A percentile compares a stretch with the other conserved stretches of the same genome.
phyloP scores from a whole-genome alignment of 64 coral and sea anemone genomes.

The Actinia equina region DNA sequence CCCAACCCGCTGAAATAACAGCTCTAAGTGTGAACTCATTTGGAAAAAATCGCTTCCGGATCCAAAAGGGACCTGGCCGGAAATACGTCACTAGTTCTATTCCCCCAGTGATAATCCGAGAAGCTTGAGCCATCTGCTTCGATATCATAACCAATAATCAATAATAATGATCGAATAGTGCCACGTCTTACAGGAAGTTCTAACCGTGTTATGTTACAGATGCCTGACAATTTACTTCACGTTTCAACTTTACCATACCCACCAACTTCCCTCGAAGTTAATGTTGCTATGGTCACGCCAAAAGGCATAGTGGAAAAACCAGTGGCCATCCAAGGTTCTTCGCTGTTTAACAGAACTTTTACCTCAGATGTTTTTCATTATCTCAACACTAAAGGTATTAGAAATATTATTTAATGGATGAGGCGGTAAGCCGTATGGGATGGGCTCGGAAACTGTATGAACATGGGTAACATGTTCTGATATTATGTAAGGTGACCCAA shows the following conservation, averaged over 20 bases:
- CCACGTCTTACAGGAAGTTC: too few species aligned
- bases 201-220: background rate
- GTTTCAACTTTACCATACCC: background rate
- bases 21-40: too few species aligned
- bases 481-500: too few species aligned
- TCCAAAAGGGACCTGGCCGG: too few species aligned
- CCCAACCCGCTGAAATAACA: too few species aligned
- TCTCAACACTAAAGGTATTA: background rate
- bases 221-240: background rate
- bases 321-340: background rate
- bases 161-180: too few species aligned
- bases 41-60: too few species aligned
- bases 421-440: too few species aligned
- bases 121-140: background rate
- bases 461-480: too few species aligned
- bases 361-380: background rate
- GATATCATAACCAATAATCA: too few species aligned
- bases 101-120: background rate
- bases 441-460: too few species aligned
- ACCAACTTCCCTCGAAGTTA: background rate
- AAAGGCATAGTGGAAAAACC: background rate
- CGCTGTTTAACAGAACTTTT: background rate
- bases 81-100: background rate
- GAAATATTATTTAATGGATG: too few species aligned
- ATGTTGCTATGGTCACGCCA: constrained; percentile 21